These are phyloP conservation scores for Coleophora flavipennella DNA, from an alignment of 2,888 invertebrate genomes.

Conservation along the genomic window DNA sequence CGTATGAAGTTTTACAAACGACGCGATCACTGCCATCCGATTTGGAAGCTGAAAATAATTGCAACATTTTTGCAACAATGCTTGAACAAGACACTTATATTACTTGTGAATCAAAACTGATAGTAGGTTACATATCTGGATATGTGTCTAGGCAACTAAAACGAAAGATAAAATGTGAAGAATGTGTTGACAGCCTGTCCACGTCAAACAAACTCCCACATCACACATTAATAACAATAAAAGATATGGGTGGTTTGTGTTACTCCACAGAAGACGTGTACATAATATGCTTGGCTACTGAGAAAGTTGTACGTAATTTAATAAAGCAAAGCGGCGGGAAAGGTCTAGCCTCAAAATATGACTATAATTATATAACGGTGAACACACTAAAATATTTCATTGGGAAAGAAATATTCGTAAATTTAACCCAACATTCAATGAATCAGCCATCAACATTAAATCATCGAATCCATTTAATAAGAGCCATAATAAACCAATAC, in stretches of 20 bases:
- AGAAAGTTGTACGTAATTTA: constrained; percentile 10
- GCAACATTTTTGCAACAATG: constrained; percentile 8
- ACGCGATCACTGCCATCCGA: constrained; percentile 4
- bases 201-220: too few relatives aligned
- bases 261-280: constrained; percentile 14
- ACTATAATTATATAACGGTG: constrained; percentile 4
- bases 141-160: too few relatives aligned
- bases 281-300: constrained; percentile 13
- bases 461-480: not conserved
- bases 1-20: constrained; percentile 3
- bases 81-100: constrained; percentile 8
- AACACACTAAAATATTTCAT: constrained; percentile 1
- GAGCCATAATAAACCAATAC: too few relatives aligned
- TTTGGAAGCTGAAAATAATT: constrained; percentile 10
- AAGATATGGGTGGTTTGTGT: too few relatives aligned
- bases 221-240: too few relatives aligned
- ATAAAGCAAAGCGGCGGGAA: too few relatives aligned
- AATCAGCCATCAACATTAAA: constrained; percentile 1
- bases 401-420: not conserved
- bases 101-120: too few relatives aligned
- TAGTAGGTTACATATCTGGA: not conserved
- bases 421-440: not conserved
- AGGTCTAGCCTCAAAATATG: constrained; percentile 6
- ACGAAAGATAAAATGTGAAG: constrained; percentile 1
- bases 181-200: too few relatives aligned